Percentiles rank a stretch among this genome's conserved stretches.
Conservation (phyloP, 2,888 invertebrate species). For the Lycia hirtaria region DNA sequence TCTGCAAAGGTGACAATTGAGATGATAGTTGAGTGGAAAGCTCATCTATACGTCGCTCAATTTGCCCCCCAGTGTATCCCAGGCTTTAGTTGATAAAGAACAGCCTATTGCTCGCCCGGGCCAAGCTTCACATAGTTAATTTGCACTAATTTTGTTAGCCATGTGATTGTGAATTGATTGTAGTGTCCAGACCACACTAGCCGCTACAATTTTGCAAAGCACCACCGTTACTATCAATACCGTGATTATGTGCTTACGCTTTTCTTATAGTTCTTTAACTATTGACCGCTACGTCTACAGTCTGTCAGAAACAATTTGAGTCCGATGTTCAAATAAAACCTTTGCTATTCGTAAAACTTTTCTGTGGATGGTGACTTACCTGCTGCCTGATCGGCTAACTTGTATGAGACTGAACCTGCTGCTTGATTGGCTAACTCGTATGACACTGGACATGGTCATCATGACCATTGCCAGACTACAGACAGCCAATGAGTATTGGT, state of each 20-base stretch:
- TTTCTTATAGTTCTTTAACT: conserved; percentile 11
- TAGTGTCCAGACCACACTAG: conserved; percentile 54
- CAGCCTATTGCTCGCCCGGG: conserved; percentile 24
- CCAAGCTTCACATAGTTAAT: conserved; percentile 30
- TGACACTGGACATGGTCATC: too few relatives aligned
- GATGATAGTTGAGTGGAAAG: neutral
- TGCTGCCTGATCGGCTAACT: too few relatives aligned
- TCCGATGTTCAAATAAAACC: too few relatives aligned
- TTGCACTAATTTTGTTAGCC: conserved; percentile 30
- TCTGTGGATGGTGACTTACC: too few relatives aligned
- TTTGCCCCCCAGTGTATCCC: conserved; percentile 15
- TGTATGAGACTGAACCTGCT: too few relatives aligned
- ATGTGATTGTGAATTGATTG: conserved; percentile 34
- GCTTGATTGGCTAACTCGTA: too few relatives aligned
- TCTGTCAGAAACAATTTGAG: neutral
- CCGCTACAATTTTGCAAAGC: conserved; percentile 55
- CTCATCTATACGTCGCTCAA: neutral
- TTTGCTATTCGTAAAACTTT: too few relatives aligned
- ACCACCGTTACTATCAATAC: conserved; percentile 31
- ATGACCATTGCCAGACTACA: too few relatives aligned
- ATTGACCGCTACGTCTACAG: neutral
- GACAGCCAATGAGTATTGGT: too few relatives aligned
- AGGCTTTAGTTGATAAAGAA: conserved; percentile 16
- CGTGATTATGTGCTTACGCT: conserved; percentile 24
- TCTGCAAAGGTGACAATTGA: neutral